These are phyloP conservation scores for Lindbergichthys nudifrons DNA, from an alignment of 2,797 vertebrate species.

Conservation along the genomic window DNA sequence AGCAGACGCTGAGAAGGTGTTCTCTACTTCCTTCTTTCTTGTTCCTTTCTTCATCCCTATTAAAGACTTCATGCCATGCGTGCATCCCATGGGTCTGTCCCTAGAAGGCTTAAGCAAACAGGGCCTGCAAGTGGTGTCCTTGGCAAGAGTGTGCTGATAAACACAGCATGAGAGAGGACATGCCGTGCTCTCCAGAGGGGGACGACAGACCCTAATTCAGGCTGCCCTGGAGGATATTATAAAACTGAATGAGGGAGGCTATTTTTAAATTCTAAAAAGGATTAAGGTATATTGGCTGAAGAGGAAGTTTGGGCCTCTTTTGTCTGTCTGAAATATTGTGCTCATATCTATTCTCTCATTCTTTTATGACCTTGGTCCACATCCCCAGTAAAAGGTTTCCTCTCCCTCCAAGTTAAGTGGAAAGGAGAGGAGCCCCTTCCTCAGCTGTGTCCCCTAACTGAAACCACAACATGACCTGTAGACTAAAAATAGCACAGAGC, in stretches of 20 bases:
- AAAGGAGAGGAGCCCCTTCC: slow-evolving; percentile 42
- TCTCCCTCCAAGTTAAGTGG: slow-evolving; percentile 23
- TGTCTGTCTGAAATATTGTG: neutral
- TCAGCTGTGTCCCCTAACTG: slow-evolving; percentile 39
- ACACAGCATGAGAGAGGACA: slow-evolving; percentile 66
- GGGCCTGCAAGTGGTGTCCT: slow-evolving; percentile 73
- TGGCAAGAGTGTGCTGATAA: slow-evolving; percentile 70
- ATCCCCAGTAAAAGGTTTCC: neutral
- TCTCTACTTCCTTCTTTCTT: slow-evolving; percentile 1
- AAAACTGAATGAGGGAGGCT: slow-evolving; percentile 61
- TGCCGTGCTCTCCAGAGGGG: slow-evolving; percentile 60
- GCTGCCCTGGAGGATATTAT: slow-evolving; percentile 61
- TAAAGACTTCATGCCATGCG: slow-evolving; percentile 27
- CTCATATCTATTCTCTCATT: neutral
- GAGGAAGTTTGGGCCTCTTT: neutral
- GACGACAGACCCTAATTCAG: slow-evolving; percentile 30
- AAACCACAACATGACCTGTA: slow-evolving; percentile 56
- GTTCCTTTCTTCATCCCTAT: slow-evolving; percentile 20
- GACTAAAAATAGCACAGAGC: slow-evolving; percentile 57
- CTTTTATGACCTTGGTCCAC: neutral
- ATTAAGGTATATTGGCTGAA: slow-evolving; percentile 36
- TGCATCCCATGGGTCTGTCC: slow-evolving; percentile 63
- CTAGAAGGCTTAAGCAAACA: slow-evolving; percentile 77
- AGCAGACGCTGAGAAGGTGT: neutral
- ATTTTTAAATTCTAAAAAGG: slow-evolving; percentile 69